These are phyloP conservation scores for Hydrolagus affinis DNA, from an alignment of 2,113 vertebrate species.

Conservation along the genomic window DNA sequence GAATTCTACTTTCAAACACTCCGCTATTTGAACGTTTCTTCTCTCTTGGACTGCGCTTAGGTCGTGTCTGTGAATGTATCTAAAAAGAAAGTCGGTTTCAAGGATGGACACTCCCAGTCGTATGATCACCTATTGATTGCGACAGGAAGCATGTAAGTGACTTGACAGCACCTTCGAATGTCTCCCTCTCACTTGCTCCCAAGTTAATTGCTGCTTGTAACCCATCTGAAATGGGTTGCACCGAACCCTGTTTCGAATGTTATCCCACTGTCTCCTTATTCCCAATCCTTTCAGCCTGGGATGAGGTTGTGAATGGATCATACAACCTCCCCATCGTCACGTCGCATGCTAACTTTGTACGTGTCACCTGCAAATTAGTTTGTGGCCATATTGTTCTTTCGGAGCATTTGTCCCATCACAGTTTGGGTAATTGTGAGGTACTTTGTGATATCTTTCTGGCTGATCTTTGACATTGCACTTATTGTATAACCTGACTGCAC, in stretches of 20 bases:
- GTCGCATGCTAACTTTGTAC: no score
- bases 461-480: no score
- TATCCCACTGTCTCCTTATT: background rate
- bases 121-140: slow-evolving; percentile 72
- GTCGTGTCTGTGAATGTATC: slow-evolving; percentile 54
- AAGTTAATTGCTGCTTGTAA: background rate
- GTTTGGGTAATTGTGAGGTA: no score
- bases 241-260: background rate
- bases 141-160: slow-evolving; percentile 65
- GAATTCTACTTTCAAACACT: no score
- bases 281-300: background rate
- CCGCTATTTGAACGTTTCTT: background rate
- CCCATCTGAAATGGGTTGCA: background rate
- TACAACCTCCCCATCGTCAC: no score
- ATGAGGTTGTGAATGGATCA: background rate
- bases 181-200: background rate
- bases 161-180: background rate
- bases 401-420: no score
- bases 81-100: slow-evolving; percentile 52
- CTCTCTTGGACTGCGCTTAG: slow-evolving; percentile 44
- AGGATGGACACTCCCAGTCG: slow-evolving; percentile 52
- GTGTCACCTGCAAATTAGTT: no score
- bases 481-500: no score
- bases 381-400: no score
- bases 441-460: no score